Evolutionary conservation across 37 sponge, comb jelly and placozoan genomes (phyloP), one percentile per base, ranked within the genome.

Genomic region (Lycopodina hypogea): DNA sequence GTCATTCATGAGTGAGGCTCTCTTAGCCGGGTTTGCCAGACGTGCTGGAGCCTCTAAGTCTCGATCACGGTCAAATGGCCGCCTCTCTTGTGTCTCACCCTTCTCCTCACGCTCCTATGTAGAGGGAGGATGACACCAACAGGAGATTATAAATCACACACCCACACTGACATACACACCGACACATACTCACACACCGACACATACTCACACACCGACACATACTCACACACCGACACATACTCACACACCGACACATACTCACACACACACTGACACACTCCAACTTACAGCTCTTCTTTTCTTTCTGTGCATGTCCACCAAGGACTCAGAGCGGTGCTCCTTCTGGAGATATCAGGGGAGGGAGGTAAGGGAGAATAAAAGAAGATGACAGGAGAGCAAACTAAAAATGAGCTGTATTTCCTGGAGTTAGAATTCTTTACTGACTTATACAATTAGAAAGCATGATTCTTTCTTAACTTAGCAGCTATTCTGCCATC

Each of bases 41-140:
- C 56, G 70, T 18, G 36, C 39, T 0, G 81, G 77, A 1, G 84
- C 59, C 34, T 92, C 67, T 18, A 92, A 60, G 73, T 92, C 93
- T 19, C 32, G 81, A 33, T 92, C 93, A 56, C 89, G 56, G 65
- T 88, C 64, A 42, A 92, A 92, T 21, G 89, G 89, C 60, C 74
- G 72, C 61, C 89, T 87, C 68, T 86, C 88, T 32, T 48, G 45
- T 12, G 33, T 42, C 28, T 33, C 76, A 41, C 62, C 79, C 37
- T 81, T 68, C 33, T 72, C 68, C 0, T 12, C 21, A 3, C 51
- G 75, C 33, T 70, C 83, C 86, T 89, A 56, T 56, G 48, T 0
- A 15, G 6, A 6, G 1, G 58, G 26, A 69, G 51, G 21, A 72
- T 22, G 12, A 68, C 69, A 68, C 8, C 14, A 32, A 9, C 18